Evolutionary conservation across 2,888 invertebrate species (phyloP).

Genomic region (Abrostola tripartita): DNA sequence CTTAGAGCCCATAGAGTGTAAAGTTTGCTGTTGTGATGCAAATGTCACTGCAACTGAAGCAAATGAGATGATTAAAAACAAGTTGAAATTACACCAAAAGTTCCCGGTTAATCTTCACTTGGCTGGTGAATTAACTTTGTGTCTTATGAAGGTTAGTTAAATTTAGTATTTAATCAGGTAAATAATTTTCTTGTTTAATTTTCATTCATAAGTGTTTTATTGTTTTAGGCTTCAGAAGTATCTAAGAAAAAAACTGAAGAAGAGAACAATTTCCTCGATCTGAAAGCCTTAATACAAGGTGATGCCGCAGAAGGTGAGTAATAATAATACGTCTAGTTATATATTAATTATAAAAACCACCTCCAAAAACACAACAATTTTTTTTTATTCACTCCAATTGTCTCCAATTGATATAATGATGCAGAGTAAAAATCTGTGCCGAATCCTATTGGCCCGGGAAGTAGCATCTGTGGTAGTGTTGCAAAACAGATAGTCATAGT

Average conservation of each 20-base stretch:
- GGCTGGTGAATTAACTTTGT: slow-evolving; percentile 76
- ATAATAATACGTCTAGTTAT: neutral
- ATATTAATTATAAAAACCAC: too few relatives aligned
- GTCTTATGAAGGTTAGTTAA: slow-evolving; percentile 66
- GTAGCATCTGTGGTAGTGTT: too few relatives aligned
- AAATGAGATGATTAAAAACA: slow-evolving; percentile 60
- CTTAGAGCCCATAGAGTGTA: slow-evolving; percentile 82
- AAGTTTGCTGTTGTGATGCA: slow-evolving; percentile 78
- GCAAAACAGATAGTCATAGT: too few relatives aligned
- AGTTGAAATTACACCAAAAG: slow-evolving; percentile 64
- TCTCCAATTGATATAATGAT: too few relatives aligned
- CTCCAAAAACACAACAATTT: too few relatives aligned
- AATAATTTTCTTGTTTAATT: neutral
- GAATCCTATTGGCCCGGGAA: too few relatives aligned
- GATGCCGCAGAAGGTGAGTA: slow-evolving; percentile 68
- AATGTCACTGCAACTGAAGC: slow-evolving; percentile 61
- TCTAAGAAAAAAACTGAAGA: slow-evolving; percentile 31
- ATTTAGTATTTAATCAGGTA: neutral
- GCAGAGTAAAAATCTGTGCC: too few relatives aligned
- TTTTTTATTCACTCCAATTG: too few relatives aligned
- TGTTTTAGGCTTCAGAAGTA: slow-evolving; percentile 17
- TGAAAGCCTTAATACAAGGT: slow-evolving; percentile 68
- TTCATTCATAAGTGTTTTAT: neutral
- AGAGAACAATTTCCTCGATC: slow-evolving; percentile 70
- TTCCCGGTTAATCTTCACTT: slow-evolving; percentile 78